These are phyloP conservation scores for Cremastinae sp. DNA, from an alignment of 2,888 invertebrate genomes.

Conservation along the genomic window DNA sequence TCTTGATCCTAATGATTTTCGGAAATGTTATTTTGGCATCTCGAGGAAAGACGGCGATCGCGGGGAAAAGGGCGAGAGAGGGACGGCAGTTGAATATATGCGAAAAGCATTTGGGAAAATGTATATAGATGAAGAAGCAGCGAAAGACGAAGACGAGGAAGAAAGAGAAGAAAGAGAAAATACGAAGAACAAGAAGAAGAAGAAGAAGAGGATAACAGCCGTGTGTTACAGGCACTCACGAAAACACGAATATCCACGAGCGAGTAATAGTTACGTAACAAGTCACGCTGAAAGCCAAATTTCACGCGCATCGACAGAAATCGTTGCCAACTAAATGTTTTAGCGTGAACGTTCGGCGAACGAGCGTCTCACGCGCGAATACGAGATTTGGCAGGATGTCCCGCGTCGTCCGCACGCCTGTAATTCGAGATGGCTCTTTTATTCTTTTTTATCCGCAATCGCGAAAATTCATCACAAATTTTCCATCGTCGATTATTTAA, in stretches of 20 bases:
- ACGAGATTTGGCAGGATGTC: slow-evolving; percentile 58
- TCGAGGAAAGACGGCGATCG: slow-evolving; percentile 28
- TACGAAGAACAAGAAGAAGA: slow-evolving; percentile 39
- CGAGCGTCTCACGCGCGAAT: slow-evolving; percentile 26
- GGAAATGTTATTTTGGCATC: slow-evolving; percentile 58
- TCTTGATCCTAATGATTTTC: slow-evolving; percentile 53
- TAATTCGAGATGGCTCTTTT: slow-evolving; percentile 66
- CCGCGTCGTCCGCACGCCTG: slow-evolving; percentile 38
- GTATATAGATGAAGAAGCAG: slow-evolving; percentile 3
- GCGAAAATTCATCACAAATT: too few species aligned
- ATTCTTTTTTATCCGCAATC: slow-evolving; percentile 63
- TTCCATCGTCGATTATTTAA: slow-evolving; percentile 13
- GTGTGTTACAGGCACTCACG: slow-evolving; percentile 14
- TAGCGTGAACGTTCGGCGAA: slow-evolving; percentile 61
- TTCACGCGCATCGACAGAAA: slow-evolving; percentile 78
- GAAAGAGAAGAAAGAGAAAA: slow-evolving; percentile 25
- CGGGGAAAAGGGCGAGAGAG: too few species aligned
- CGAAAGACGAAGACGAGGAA: slow-evolving; percentile 29
- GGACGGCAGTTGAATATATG: slow-evolving; percentile 46
- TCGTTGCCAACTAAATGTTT: slow-evolving; percentile 75
- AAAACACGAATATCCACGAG: slow-evolving; percentile 42
- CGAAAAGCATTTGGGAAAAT: slow-evolving; percentile 7
- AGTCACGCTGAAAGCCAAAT: slow-evolving; percentile 72
- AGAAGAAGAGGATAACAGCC: slow-evolving; percentile 39
- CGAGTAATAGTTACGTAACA: slow-evolving; percentile 69